Evolutionary conservation across 2,113 vertebrate species (phyloP), one percentile per base, ranked within the genome.

Genomic region (Tychaedon coryphoeus): DNA sequence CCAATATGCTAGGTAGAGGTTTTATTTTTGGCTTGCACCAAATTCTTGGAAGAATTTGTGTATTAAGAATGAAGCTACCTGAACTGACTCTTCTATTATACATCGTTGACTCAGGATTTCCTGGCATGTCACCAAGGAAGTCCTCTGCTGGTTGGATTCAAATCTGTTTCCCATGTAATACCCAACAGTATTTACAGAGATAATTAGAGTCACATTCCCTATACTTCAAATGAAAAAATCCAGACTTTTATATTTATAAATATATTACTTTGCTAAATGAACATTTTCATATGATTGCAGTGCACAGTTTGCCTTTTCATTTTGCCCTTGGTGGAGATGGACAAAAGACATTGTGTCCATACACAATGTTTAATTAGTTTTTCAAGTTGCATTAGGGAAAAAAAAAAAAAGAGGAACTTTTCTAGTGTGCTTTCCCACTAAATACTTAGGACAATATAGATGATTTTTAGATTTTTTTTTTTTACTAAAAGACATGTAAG

Each of bases 401-500:
- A 76, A 71, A 38, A n/a, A 38, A 76, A 71, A 65, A 14, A 61
- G 26, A 69, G 43, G 10, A 43, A 64, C 57, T 96, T 43, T 62
- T 50, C 38, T 83, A 38, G 10, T 58, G 28, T 88, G 66, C 67
- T 88, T 88, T 79, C n/a, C 75, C 54, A 64, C 33, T 26, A 79
- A 50, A 43, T 62, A 53, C 8, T 61, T 84, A 0, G 16, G 53
- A 78, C 14, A 23, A 56, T 43, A 54, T 48, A 71, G 83, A 93
- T 24, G 5, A 43, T 47, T 70, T 78, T 74, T 42, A 5, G 45
- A 38, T 51, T 42, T 48, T 79, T 43, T 89, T 47, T 90, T 71
- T 61, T 20, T 87, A 92, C 58, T 88, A 92, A 74, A 93, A 66
- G 60, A 81, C 65, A 79, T 67, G 61, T 51, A 94, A 83, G 88